These are phyloP conservation scores for Nothoprocta pentlandii DNA, from an alignment of 2,113 vertebrate species.

Conservation along the genomic window DNA sequence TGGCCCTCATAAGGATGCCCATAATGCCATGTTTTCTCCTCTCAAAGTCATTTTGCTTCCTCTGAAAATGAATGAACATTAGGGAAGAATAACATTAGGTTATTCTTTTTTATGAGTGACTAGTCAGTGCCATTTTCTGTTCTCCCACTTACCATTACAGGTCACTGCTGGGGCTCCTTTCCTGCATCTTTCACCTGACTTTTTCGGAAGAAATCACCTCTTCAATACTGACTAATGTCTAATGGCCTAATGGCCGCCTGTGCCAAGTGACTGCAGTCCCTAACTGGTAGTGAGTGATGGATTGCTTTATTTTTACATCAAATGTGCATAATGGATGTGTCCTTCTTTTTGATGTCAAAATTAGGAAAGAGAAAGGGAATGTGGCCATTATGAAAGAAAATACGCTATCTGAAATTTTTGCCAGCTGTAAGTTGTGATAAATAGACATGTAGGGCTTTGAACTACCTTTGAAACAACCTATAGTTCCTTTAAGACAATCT, in stretches of 20 bases:
- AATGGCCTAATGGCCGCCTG: not conserved
- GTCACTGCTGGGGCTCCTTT: not conserved
- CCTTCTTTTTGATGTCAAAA: conserved; percentile 5
- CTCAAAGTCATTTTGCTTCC: not conserved
- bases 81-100: not conserved
- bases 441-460: not conserved
- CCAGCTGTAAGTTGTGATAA: not conserved
- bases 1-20: not conserved
- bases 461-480: not conserved
- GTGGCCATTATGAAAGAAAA: not conserved
- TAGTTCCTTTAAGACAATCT: not conserved
- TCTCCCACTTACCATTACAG: not conserved
- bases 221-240: not conserved
- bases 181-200: not conserved
- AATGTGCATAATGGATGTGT: fast-evolving
- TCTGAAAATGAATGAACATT: not conserved
- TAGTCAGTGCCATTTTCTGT: not conserved
- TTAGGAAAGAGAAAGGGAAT: not conserved
- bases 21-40: not conserved
- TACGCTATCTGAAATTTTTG: not conserved
- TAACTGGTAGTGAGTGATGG: not conserved
- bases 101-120: not conserved
- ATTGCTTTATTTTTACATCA: conserved; percentile 2
- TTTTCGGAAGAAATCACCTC: not conserved
- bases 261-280: not conserved